A percentile compares a stretch with the other conserved stretches of the same genome.
Conservation (phyloP, 2,888 invertebrate genomes). For the Eilema depressum region DNA sequence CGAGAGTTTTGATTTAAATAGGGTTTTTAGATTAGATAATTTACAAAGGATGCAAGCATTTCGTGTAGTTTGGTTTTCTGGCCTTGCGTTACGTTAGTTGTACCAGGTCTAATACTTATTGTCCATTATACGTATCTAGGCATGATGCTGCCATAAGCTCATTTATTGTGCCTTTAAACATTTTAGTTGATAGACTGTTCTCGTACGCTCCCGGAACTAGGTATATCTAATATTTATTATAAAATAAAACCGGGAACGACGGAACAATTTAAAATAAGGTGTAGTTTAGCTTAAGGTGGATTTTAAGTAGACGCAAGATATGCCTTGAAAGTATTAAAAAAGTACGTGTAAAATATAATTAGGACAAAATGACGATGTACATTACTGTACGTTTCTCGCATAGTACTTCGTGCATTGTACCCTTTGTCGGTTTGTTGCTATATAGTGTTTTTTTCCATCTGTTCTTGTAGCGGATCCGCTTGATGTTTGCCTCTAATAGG, state of each 20-base stretch:
- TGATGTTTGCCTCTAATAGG: constrained; percentile 4
- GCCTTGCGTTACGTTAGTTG: constrained; percentile 61
- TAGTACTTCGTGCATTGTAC: constrained; percentile 83
- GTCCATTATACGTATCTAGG: constrained; percentile 69
- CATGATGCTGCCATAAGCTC: constrained; percentile 79
- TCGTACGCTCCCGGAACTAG: constrained; percentile 50
- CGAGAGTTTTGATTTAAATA: constrained; percentile 11
- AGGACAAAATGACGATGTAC: constrained; percentile 81
- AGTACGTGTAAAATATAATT: constrained; percentile 80
- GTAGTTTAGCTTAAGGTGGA: constrained; percentile 78
- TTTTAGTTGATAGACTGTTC: constrained; percentile 59
- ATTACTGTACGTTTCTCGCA: constrained; percentile 83
- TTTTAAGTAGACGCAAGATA: constrained; percentile 70
- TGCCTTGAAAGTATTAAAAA: constrained; percentile 85
- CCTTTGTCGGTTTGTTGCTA: constrained; percentile 73
- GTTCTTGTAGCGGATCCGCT: constrained; percentile 12
- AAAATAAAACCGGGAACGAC: constrained; percentile 34
- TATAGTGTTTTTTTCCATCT: constrained; percentile 56
- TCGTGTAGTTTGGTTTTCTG: constrained; percentile 62
- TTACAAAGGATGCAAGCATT: constrained; percentile 74
- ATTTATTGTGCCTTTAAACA: constrained; percentile 76
- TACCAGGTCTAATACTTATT: constrained; percentile 61
- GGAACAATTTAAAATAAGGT: constrained; percentile 58
- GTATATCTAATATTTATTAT: constrained; percentile 40
- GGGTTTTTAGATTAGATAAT: constrained; percentile 40